Evolutionary conservation across 23 tunicate species (phyloP), one percentile per base, ranked within the genome.

Genomic region (Halocynthia roretzi): DNA sequence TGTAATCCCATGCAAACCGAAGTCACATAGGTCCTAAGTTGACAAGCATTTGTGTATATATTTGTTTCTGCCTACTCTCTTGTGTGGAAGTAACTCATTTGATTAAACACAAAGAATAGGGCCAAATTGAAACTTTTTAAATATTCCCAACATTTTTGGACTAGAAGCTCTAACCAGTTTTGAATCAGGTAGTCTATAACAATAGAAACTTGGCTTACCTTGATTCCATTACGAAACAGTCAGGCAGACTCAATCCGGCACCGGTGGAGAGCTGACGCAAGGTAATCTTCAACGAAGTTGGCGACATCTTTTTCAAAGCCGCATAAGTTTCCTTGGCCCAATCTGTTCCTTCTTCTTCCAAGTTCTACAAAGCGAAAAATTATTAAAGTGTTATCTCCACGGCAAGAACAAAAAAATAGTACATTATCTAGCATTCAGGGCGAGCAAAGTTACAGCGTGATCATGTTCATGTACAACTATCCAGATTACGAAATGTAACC

Each of bases 161-260:
- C n/a, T 58, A 2, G n/a, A 58, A 58, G 2, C 17, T 58, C 15
- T 0, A 14, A 58, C 63, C 2, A 14, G 17, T 58, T n/a, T 15
- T 58, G 4, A 2, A 1, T 58, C 17, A n/a, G 63, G 63, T 68
- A 15, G 50, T 4, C 23, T 21, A 12, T 5, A 31, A 31, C 44
- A 31, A 31, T 31, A 31, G 44, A 31, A 31, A 31, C 4, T 31
- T 5, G 49, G 20, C 40, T 72, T 4, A 75, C 84, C 89, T 80
- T 82, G 56, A 94, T 76, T 94, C 98, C 94, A 94, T 94, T 77
- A 83, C 86, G 56, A 94, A 67, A 81, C 93, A 88, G 54, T 88
- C 95, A 23, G 81, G 81, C 53, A 94, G 67, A 51, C 74, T 67
- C 53, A 94, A 60, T 22, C 63, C 76, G 21, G 77, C 86, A 6